A percentile compares a stretch with the other conserved stretches of the same genome.
Evolutionary conservation across 1,140 invertebrate genomes (phyloP).

Genomic region (Rhizoglyphus robini): DNA sequence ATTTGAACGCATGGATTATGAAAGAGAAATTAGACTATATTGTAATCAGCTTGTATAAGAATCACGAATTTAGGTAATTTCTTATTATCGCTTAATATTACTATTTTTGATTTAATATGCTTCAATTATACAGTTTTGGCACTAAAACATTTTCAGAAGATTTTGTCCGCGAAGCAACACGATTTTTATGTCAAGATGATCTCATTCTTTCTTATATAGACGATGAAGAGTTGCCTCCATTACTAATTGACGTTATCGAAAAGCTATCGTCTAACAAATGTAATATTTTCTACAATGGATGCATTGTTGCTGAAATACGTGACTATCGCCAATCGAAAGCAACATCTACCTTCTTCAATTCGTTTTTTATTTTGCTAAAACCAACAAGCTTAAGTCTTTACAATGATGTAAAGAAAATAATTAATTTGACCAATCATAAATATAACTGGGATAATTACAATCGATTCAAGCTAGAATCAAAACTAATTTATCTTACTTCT

Average conservation of each 20-base stretch:
- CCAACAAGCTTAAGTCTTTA: conserved; percentile 69
- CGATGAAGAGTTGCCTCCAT: conserved; percentile 55
- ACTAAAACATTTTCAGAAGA: conserved; percentile 31
- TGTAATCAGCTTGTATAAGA: conserved; percentile 41
- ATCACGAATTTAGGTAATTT: conserved; percentile 13
- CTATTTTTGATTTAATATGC: neutral
- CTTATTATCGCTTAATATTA: neutral
- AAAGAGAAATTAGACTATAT: conserved; percentile 71
- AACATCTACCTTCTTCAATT: conserved; percentile 31
- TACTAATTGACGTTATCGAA: conserved; percentile 66
- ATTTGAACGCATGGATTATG: conserved; percentile 66
- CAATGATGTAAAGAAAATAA: conserved; percentile 54
- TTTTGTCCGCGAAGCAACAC: conserved; percentile 36
- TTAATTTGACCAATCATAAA: conserved; percentile 38
- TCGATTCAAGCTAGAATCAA: conserved; percentile 51
- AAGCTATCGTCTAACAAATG: conserved; percentile 46
- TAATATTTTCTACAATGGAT: conserved; percentile 77
- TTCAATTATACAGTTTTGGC: conserved; percentile 1
- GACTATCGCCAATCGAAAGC: conserved; percentile 64
- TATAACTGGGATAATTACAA: conserved; percentile 61
- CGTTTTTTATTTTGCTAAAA: conserved; percentile 61
- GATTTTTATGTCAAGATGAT: conserved; percentile 39
- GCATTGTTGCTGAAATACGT: conserved; percentile 75
- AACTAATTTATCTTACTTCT: conserved; percentile 62
- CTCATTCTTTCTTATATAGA: conserved; percentile 37